Evolutionary conservation across 2,888 invertebrate genomes (phyloP).

Genomic region (Coenonympha glycerion): DNA sequence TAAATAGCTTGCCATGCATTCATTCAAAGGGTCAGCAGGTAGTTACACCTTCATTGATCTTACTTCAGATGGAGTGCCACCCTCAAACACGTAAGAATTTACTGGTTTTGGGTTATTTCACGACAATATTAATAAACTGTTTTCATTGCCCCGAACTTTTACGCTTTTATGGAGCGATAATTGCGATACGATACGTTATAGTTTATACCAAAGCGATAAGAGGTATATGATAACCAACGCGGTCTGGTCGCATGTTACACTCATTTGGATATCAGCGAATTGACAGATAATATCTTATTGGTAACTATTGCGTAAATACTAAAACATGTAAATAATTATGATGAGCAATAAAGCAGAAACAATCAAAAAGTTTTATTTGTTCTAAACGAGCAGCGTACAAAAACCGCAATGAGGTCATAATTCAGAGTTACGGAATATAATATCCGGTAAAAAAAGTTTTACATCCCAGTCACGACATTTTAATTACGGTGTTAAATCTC

Average conservation of each 20-base stretch:
- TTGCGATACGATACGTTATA: too few relatives aligned
- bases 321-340: not conserved
- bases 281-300: not conserved
- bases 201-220: too few relatives aligned
- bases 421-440: constrained; percentile 6
- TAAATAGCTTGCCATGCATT: constrained; percentile 1
- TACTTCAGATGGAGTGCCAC: too few relatives aligned
- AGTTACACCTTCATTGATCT: too few relatives aligned
- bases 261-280: too few relatives aligned
- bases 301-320: not conserved
- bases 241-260: not conserved
- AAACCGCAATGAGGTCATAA: constrained; percentile 13
- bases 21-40: not conserved
- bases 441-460: constrained; percentile 1
- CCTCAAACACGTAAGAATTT: too few relatives aligned
- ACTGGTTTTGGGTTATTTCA: too few relatives aligned
- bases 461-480: not conserved
- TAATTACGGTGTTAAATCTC: not conserved
- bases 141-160: too few relatives aligned
- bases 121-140: too few relatives aligned
- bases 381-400: not conserved
- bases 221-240: too few relatives aligned
- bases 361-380: constrained; percentile 1
- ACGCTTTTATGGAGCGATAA: too few relatives aligned
- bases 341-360: not conserved